A percentile compares a stretch with the other conserved stretches of the same genome.
These are phyloP conservation scores for Panthera leo DNA, from an alignment of 2,113 vertebrate genomes.

Conservation along the genomic window DNA sequence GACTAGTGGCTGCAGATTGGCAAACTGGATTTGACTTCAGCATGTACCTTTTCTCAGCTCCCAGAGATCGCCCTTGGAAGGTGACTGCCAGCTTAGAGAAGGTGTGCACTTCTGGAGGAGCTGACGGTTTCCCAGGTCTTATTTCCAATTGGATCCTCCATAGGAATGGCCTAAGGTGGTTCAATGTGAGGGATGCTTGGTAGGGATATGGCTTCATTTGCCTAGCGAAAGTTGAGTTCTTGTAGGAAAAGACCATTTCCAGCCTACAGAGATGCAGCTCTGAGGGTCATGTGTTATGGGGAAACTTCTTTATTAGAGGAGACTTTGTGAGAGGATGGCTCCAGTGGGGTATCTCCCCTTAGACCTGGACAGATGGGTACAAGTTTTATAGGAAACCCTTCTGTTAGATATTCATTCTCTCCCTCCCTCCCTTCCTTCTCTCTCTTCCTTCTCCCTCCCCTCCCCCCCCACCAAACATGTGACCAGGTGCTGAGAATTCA, in stretches of 20 bases:
- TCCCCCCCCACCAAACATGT: neutral
- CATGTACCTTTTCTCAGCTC: neutral
- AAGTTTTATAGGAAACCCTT: neutral
- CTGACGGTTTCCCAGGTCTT: neutral
- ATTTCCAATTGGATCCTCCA: neutral
- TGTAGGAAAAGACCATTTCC: slow-evolving; percentile 4
- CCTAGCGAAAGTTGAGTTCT: slow-evolving; percentile 53
- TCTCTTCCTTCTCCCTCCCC: neutral
- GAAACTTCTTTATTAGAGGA: slow-evolving; percentile 29
- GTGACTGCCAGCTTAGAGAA: neutral
- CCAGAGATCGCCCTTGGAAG: neutral
- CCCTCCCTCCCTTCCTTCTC: neutral
- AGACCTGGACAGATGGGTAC: neutral
- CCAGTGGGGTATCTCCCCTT: neutral
- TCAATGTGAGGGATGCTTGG: slow-evolving; percentile 45
- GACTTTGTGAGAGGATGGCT: neutral
- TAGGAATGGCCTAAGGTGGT: neutral
- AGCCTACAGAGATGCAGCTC: neutral
- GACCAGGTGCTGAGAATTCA: neutral
- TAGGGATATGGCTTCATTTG: slow-evolving; percentile 52
- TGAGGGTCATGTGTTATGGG: neutral
- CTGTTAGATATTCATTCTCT: neutral
- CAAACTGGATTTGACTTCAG: neutral
- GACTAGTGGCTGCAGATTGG: neutral
- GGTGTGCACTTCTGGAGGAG: neutral